phyloP scores from a whole-genome alignment of 2,797 vertebrate genomes.

The Cyprinella venusta region DNA sequence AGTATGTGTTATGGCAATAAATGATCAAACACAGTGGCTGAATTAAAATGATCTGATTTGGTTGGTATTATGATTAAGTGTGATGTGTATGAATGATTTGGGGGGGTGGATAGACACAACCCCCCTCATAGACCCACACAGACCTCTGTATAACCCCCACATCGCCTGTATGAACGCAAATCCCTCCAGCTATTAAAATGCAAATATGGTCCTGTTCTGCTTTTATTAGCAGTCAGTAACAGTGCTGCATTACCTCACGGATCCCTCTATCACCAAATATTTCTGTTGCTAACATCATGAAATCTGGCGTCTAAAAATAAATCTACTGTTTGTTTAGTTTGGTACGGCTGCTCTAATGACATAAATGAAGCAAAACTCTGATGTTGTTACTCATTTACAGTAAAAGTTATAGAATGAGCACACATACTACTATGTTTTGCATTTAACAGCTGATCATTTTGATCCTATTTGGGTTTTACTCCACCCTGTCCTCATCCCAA shows the following conservation, averaged over 20 bases:
- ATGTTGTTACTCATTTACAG: neutral
- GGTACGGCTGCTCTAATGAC: neutral
- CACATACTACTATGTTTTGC: neutral
- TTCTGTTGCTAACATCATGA: conserved; percentile 3
- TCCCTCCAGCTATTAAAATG: conserved; percentile 59
- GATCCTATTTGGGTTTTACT: neutral
- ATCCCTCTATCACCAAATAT: neutral
- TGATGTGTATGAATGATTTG: conserved; percentile 38
- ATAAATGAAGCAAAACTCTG: neutral
- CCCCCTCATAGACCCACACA: neutral
- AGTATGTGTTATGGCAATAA: neutral
- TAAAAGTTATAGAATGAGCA: neutral
- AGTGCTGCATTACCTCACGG: neutral
- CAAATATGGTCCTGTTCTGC: conserved; percentile 55
- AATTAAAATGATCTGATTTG: neutral
- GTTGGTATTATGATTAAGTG: conserved; percentile 19
- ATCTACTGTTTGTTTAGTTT: conserved; percentile 16
- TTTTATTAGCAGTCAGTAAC: conserved; percentile 46
- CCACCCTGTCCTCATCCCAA: conserved; percentile 28
- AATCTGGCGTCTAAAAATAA: neutral
- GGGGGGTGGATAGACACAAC: neutral
- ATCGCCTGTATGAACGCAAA: conserved; percentile 56
- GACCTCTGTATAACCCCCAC: conserved; percentile 59
- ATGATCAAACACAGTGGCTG: neutral
- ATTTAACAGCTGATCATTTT: conserved; percentile 18